These are phyloP conservation scores for Formica selysi DNA, from an alignment of 1,140 invertebrate genomes.

Conservation along the genomic window DNA sequence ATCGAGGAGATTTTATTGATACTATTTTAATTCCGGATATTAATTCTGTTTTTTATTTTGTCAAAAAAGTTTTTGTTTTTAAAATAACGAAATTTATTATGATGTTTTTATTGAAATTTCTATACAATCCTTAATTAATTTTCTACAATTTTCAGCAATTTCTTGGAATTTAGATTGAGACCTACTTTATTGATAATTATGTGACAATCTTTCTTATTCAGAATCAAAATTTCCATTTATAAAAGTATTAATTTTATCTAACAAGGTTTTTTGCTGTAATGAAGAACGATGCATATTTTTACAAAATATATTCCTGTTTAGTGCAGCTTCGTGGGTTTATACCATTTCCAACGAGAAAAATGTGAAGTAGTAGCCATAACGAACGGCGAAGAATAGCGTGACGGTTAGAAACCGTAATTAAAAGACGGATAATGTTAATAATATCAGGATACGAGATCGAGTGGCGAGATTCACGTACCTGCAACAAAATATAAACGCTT, in stretches of 20 bases:
- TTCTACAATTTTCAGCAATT: neutral
- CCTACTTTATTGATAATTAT: constrained; percentile 8
- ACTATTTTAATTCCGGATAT: neutral
- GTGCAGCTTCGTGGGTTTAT: neutral
- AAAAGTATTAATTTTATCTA: neutral
- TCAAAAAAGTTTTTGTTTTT: neutral
- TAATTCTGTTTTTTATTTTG: neutral
- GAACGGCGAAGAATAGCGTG: neutral
- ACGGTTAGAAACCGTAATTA: constrained; percentile 22
- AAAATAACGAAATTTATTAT: neutral
- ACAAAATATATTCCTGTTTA: neutral
- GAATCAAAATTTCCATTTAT: neutral
- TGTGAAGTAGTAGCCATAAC: neutral
- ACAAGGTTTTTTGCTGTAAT: neutral
- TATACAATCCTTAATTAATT: neutral
- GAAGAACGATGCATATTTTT: neutral
- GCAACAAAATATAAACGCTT: neutral
- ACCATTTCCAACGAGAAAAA: neutral
- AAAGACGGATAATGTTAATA: constrained; percentile 15
- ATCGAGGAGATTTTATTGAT: neutral
- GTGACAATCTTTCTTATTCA: neutral
- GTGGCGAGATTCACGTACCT: neutral
- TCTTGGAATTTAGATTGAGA: constrained; percentile 3
- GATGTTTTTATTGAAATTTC: neutral
- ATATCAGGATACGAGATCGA: neutral